Evolutionary conservation across 2,797 vertebrate species (phyloP).

Genomic region (Sebastes aleutianus): DNA sequence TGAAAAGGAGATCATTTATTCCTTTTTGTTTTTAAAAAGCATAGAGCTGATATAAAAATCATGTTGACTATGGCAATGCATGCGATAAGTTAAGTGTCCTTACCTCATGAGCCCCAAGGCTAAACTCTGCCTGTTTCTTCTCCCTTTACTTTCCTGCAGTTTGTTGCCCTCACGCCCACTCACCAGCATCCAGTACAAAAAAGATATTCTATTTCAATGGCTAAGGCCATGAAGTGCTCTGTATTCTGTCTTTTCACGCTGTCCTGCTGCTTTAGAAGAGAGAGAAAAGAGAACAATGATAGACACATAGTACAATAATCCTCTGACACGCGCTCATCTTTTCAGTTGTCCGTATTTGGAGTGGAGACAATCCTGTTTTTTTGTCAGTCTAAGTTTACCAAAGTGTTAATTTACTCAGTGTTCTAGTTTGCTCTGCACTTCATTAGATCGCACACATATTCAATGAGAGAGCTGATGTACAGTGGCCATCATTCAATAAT

Average conservation of each 20-base stretch:
- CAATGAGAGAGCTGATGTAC: slow-evolving; percentile 61
- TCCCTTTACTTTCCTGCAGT: slow-evolving; percentile 73
- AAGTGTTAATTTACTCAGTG: slow-evolving; percentile 72
- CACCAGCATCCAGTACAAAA: slow-evolving; percentile 71
- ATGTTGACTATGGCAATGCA: slow-evolving; percentile 81
- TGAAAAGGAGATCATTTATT: slow-evolving; percentile 83
- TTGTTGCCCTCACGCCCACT: slow-evolving; percentile 73
- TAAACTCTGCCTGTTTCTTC: slow-evolving; percentile 70
- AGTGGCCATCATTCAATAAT: slow-evolving; percentile 68
- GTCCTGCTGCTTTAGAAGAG: slow-evolving; percentile 59
- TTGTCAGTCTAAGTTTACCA: slow-evolving; percentile 66
- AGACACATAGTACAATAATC: slow-evolving; percentile 32
- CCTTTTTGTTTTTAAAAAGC: slow-evolving; percentile 72
- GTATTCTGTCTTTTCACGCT: slow-evolving; percentile 57
- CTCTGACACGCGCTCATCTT: slow-evolving; percentile 51
- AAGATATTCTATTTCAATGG: slow-evolving; percentile 57
- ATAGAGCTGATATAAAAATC: slow-evolving; percentile 73
- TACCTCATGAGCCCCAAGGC: slow-evolving; percentile 81
- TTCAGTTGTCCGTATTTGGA: slow-evolving; percentile 47
- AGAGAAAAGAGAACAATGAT: slow-evolving; percentile 31
- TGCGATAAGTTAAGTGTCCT: slow-evolving; percentile 88
- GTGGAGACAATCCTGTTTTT: slow-evolving; percentile 66
- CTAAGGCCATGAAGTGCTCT: slow-evolving; percentile 58
- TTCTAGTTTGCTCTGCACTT: slow-evolving; percentile 58
- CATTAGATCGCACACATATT: slow-evolving; percentile 67